phyloP scores from a whole-genome alignment of 2,797 vertebrate species.

The Delichon dasypus region DNA sequence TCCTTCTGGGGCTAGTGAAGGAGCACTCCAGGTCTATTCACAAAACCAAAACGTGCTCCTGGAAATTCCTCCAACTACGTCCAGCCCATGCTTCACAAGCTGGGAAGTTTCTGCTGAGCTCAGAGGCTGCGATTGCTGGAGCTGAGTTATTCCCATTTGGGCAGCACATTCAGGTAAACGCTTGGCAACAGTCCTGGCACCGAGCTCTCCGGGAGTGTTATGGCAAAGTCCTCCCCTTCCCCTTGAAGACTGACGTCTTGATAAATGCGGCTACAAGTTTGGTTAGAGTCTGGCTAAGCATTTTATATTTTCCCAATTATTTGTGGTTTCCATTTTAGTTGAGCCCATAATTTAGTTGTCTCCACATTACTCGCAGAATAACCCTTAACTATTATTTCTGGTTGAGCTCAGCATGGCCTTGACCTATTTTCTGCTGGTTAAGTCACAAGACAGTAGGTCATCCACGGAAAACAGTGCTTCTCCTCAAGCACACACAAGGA shows the following conservation, averaged over 20 bases:
- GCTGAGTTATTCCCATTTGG: not conserved
- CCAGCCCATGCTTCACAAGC: not conserved
- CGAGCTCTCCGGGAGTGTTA: not conserved
- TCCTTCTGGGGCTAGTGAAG: not conserved
- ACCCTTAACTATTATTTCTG: not conserved
- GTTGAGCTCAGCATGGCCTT: not conserved
- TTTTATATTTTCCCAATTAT: not conserved
- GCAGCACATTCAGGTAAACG: not conserved
- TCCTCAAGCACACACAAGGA: not conserved
- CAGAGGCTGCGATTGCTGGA: not conserved
- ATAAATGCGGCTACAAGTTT: not conserved
- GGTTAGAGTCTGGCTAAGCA: not conserved
- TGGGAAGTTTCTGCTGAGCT: not conserved
- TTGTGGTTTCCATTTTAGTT: not conserved
- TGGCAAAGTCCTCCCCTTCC: not conserved
- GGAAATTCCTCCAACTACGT: not conserved
- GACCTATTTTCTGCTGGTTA: not conserved
- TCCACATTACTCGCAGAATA: not conserved
- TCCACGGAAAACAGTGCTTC: not conserved
- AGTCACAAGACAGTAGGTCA: not conserved
- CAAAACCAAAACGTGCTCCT: not conserved
- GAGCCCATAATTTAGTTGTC: not conserved
- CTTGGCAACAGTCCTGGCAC: not conserved
- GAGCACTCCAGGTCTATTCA: too few species aligned
- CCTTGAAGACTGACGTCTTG: rapidly evolving